Evolutionary conservation across 2,888 invertebrate genomes (phyloP), one percentile per base, ranked within the genome.

Genomic region (Rhamphomyia laevipes): DNA sequence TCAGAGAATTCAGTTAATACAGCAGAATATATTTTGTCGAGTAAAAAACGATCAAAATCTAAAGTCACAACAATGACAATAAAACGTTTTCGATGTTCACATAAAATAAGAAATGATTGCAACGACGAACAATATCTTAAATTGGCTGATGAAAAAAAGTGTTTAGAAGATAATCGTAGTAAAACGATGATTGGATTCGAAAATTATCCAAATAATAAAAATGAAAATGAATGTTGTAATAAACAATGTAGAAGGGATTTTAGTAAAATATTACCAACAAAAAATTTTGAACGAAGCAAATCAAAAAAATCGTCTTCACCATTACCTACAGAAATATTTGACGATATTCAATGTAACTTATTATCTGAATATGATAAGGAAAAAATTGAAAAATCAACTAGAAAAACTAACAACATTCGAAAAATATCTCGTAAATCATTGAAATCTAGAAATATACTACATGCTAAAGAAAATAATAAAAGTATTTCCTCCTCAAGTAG

Each of bases 11-110:
- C 51, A 11, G 52, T 54, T 3, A 49, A 52, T 23, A 54, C 54
- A 6, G 54, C 50, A 2, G 49, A 51, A 46, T 54, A 54, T 49
- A 54, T 54, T 44, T 44, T 51, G n/a, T 52, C 54, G n/a, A 54
- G 52, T 47, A 31, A 46, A 16, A 54, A 54, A 18, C 43, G 38
- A 4, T 46, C 31, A 31, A 37, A 27, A 27, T 27, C 47, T 0
- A 43, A 45, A 18, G 33, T 43, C 3, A 43, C 27, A 2, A 46
- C 47, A 16, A 52, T 52, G 51, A 52, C 52, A 12, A 54, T 53
- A 16, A 53, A 53, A 42, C 21, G 43, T 11, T 53, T 42, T 44
- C 47, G 53, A 21, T 50, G 33, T 38, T 49, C 47, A 3, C 12
- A 18, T 16, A 37, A 40, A 12, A 13, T 12, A 40, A 7, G 6